These are phyloP conservation scores for Acanthopagrus latus DNA, from an alignment of 2,797 vertebrate genomes.

Conservation along the genomic window DNA sequence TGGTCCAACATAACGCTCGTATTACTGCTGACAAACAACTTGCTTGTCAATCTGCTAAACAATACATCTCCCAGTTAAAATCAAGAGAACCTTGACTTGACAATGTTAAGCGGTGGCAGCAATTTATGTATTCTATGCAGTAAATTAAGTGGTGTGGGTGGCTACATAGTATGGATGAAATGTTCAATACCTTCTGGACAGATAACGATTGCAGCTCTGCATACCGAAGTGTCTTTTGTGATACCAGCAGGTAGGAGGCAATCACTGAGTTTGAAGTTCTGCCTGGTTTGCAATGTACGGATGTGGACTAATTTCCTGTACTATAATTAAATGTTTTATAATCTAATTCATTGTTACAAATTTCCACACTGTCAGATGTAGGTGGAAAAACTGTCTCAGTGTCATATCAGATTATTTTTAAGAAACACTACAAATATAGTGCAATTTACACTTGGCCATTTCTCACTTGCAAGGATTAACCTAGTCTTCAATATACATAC, in stretches of 20 bases:
- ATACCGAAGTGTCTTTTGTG: constrained; percentile 71
- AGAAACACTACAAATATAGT: background rate
- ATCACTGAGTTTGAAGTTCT: constrained; percentile 71
- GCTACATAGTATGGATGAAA: background rate
- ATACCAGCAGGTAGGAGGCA: constrained; percentile 78
- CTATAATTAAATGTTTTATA: background rate
- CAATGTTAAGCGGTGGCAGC: constrained; percentile 4
- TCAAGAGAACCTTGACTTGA: background rate
- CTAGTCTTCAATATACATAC: background rate
- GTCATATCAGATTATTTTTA: background rate
- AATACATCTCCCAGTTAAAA: constrained; percentile 2
- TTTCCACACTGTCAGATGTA: background rate
- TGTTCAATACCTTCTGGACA: constrained; percentile 24
- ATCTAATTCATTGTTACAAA: constrained; percentile 9
- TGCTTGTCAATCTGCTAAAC: background rate
- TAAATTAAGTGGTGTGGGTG: background rate
- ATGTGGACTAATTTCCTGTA: background rate
- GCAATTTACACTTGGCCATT: background rate
- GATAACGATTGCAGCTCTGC: constrained; percentile 37
- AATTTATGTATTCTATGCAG: constrained; percentile 30
- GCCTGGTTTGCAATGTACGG: constrained; percentile 77
- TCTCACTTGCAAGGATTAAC: constrained; percentile 2
- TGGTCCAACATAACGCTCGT: background rate
- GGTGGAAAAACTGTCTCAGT: background rate
- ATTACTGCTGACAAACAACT: background rate